phyloP scores from a whole-genome alignment of 2,113 vertebrate genomes.

The Eurypyga helias region DNA sequence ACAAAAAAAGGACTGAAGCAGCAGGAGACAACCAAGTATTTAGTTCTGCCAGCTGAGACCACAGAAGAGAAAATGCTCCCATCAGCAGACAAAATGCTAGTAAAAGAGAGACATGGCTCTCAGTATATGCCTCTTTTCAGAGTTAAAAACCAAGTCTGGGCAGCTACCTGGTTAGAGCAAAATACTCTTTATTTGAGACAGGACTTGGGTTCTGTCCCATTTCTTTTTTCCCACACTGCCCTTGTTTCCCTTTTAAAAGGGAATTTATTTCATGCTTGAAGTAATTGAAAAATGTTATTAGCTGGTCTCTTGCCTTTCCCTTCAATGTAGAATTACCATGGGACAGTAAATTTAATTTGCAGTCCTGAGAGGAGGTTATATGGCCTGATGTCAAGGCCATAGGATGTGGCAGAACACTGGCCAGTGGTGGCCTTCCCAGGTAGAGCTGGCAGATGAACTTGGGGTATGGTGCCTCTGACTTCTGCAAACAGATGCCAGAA shows the following conservation, averaged over 20 bases:
- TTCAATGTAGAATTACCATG: neutral
- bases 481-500: neutral
- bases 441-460: neutral
- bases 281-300: slow-evolving; percentile 8
- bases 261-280: slow-evolving; percentile 1
- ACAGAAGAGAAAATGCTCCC: neutral
- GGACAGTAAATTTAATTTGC: neutral
- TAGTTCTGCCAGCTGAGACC: neutral
- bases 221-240: neutral
- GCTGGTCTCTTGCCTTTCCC: neutral
- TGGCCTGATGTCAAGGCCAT: neutral
- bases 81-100: neutral
- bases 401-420: neutral
- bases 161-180: neutral
- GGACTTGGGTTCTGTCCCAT: neutral
- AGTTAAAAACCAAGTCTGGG: neutral
- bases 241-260: slow-evolving; percentile 4
- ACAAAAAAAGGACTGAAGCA: neutral
- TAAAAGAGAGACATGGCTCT: neutral
- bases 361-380: neutral
- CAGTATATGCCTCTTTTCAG: neutral
- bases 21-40: neutral
- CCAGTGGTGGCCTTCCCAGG: neutral
- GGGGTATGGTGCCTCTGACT: neutral
- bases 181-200: neutral